Evolutionary conservation across 2,888 invertebrate species (phyloP).

Genomic region (Stenichneumon culpator): DNA sequence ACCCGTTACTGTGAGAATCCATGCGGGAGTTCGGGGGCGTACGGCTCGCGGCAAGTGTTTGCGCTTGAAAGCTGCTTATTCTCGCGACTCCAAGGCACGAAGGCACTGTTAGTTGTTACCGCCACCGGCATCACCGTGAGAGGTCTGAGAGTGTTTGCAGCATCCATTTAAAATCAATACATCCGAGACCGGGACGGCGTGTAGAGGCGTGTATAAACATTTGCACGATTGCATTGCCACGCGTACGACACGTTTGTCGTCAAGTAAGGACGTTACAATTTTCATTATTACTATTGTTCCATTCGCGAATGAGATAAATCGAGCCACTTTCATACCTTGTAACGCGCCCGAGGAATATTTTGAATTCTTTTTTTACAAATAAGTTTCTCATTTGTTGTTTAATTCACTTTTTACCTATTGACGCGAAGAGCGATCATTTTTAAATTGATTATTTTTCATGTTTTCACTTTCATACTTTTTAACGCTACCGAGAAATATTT

Average conservation of each 20-base stretch:
- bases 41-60: conserved; percentile 51
- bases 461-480: too few relatives aligned
- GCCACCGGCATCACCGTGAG: conserved; percentile 31
- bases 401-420: too few relatives aligned
- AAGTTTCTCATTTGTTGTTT: too few relatives aligned
- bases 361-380: too few relatives aligned
- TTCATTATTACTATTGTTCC: background rate
- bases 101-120: conserved; percentile 47
- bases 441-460: too few relatives aligned
- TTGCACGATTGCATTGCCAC: background rate
- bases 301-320: background rate
- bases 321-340: background rate
- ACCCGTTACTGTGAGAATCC: conserved; percentile 13
- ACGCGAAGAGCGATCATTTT: too few relatives aligned
- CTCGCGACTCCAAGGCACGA: conserved; percentile 39
- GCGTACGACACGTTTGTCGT: background rate
- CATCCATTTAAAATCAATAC: conserved; percentile 72
- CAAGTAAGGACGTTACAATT: background rate
- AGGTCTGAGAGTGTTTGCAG: conserved; percentile 58
- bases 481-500: too few relatives aligned
- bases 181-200: conserved; percentile 53
- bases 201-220: conserved; percentile 32
- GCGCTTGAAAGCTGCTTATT: conserved; percentile 63
- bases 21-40: conserved; percentile 15
- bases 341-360: background rate